Percentiles rank a stretch among this genome's conserved stretches.
phyloP scores from a whole-genome alignment of 1,140 invertebrate genomes.

The Lanistes nyassanus region DNA sequence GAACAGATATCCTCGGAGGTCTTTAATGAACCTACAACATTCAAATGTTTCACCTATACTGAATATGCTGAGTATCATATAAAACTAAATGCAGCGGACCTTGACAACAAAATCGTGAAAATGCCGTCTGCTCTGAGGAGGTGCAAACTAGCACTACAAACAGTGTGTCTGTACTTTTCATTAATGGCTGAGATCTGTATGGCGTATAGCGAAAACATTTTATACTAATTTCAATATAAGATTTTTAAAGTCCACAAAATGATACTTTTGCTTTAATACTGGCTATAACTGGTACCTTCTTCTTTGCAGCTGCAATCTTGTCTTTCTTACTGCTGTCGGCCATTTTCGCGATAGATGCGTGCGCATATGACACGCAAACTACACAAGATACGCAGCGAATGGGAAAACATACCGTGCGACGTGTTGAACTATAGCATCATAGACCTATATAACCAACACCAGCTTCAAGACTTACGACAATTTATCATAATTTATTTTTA shows the following conservation, averaged over 20 bases:
- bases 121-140: constrained; percentile 12
- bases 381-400: constrained; percentile 2
- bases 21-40: constrained; percentile 24
- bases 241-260: background rate
- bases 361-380: constrained; percentile 48
- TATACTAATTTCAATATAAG: background rate
- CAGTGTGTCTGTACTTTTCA: constrained; percentile 2
- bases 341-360: constrained; percentile 43
- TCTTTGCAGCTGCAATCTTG: constrained; percentile 51
- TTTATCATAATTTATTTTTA: too few relatives aligned
- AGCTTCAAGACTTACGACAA: too few relatives aligned
- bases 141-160: background rate
- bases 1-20: constrained; percentile 10
- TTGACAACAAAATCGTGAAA: background rate
- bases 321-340: constrained; percentile 49
- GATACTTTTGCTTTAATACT: background rate
- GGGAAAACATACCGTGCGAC: background rate
- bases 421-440: too few relatives aligned
- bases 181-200: background rate
- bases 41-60: constrained; percentile 6
- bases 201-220: background rate
- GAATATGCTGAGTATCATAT: background rate
- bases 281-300: constrained; percentile 33
- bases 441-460: too few relatives aligned
- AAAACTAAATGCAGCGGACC: background rate